Base-by-base conservation (phyloP, 2,113 vertebrate genomes). In the Eurystomus gularis region DNA sequence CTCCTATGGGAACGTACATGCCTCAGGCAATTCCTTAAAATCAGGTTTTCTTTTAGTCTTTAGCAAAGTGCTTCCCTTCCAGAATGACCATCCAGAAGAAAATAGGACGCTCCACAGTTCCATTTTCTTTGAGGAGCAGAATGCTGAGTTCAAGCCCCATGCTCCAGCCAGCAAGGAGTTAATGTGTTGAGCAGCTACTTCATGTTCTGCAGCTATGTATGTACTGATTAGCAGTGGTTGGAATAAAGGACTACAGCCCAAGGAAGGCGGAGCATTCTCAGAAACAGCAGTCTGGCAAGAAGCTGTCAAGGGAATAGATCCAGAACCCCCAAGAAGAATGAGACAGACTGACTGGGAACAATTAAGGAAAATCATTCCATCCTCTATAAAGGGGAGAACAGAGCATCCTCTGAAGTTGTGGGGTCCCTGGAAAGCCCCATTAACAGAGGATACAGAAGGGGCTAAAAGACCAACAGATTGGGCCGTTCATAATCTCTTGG, bases 301-400 rank as follows among this genome's bases (percentile, higher is more conserved):
- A 94, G 77, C 65, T 94, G 80, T 96, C 94, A 92, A 94, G 86
- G 93, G 95, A 97, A 93, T 75, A 94, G 69, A 71, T 96, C 89
- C 95, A 97, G 96, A 96, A 97, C 88, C 68, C 96, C 95, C 93
- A 96, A 89, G 93, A 93, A 95, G 86, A 96, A 93, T 79, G 61
- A 91, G 93, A 92, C 19, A 0, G 69, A 76, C 86, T 75, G 81
- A 93, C 95, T 97, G 94, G 83, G 89, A 95, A 83, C 61, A 89
- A 71, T 91, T 89, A 96, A 61, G 84, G 61, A 48, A 94, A 94
- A 75, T 51, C 3, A n/a, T 73, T 77, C 71, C 26, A 3, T 75
- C 54, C 40, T 78, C 51, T 54, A 17, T 35, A 73, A 61, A 89
- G 73, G n/a, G 31, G 37, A 89, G 51, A 77, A 86, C 4, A 86